These are phyloP conservation scores for Picus viridis DNA, from an alignment of 2,797 vertebrate species.

Conservation along the genomic window DNA sequence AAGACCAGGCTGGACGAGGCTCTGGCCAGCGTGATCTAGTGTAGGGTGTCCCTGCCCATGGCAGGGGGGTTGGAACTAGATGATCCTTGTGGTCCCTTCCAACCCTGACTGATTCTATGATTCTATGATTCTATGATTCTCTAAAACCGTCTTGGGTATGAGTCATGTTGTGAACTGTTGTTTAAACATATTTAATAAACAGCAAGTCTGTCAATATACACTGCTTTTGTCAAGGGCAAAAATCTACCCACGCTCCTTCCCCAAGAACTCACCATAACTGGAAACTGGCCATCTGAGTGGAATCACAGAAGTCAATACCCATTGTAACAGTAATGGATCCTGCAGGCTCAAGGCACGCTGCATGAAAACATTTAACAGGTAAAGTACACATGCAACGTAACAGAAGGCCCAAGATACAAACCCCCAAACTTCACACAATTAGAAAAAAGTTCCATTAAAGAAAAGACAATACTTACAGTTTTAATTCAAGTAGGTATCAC, in stretches of 20 bases:
- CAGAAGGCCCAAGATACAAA: background rate
- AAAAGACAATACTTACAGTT: background rate
- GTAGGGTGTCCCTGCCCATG: no score
- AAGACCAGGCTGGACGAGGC: no score
- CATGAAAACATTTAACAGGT: slow-evolving; percentile 72
- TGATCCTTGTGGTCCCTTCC: no score
- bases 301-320: slow-evolving; percentile 97
- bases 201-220: background rate
- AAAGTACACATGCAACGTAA: slow-evolving; percentile 20
- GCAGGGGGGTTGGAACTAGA: no score
- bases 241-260: background rate
- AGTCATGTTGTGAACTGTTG: background rate
- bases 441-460: background rate
- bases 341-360: slow-evolving; percentile 90
- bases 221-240: background rate
- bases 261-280: slow-evolving; percentile 90
- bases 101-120: no score
- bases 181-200: background rate
- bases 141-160: background rate
- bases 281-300: slow-evolving; percentile 94
- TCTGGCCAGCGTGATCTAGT: no score
- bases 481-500: background rate
- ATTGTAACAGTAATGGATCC: slow-evolving; percentile 89
- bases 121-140: no score
- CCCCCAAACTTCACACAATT: background rate